Evolutionary conservation across 2,113 vertebrate genomes (phyloP).

Genomic region (Mola mola): DNA sequence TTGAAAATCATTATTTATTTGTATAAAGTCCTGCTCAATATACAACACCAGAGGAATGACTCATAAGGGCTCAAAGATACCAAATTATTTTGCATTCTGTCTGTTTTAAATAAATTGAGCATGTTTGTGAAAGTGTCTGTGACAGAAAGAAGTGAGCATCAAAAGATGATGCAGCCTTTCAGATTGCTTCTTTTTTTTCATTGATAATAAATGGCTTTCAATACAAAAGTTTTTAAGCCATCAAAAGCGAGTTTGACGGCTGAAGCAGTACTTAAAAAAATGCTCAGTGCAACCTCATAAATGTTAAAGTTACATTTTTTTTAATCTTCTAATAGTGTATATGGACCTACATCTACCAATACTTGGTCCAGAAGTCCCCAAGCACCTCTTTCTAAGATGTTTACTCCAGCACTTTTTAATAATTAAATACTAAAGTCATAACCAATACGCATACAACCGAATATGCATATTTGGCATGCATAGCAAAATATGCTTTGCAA

Average conservation of each 20-base stretch:
- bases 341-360: no score
- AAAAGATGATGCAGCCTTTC: background rate
- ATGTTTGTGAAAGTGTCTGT: background rate
- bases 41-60: background rate
- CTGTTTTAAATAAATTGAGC: slow-evolving; percentile 15
- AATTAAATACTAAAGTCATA: no score
- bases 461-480: no score
- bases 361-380: no score
- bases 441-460: no score
- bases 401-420: no score
- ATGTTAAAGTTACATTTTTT: no score
- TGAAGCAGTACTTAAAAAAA: background rate
- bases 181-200: background rate
- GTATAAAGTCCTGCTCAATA: slow-evolving; percentile 28
- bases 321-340: no score
- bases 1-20: slow-evolving; percentile 42
- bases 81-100: slow-evolving; percentile 8
- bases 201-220: background rate
- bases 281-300: no score
- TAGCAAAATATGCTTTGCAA: no score
- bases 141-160: background rate
- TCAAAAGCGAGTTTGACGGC: no score
- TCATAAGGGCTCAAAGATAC: background rate
- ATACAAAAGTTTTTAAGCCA: background rate
- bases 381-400: no score